A percentile compares a stretch with the other conserved stretches of the same genome.
phyloP scores from a whole-genome alignment of 2,113 vertebrate genomes.

The Castor canadensis region DNA sequence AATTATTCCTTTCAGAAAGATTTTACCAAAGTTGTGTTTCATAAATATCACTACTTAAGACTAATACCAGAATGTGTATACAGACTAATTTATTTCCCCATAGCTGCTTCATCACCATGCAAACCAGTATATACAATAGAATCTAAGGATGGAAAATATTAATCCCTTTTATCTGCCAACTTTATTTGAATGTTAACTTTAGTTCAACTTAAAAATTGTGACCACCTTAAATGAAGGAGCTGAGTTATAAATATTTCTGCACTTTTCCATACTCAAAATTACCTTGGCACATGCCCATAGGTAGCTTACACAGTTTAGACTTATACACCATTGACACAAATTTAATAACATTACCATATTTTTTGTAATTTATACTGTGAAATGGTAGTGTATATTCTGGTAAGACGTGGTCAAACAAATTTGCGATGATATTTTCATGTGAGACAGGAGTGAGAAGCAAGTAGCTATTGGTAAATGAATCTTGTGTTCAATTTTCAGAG shows the following conservation, averaged over 20 bases:
- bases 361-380: neutral
- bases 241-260: neutral
- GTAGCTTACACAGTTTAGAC: neutral
- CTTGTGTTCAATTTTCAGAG: neutral
- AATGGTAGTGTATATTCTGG: neutral
- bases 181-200: neutral
- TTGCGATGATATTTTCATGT: neutral
- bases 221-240: neutral
- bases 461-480: neutral
- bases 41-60: neutral
- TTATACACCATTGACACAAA: neutral
- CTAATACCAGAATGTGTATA: neutral
- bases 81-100: neutral
- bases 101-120: neutral
- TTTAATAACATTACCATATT: neutral
- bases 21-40: neutral
- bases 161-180: neutral
- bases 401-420: neutral
- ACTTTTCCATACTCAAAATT: neutral
- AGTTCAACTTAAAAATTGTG: neutral
- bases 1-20: neutral
- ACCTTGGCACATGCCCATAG: neutral
- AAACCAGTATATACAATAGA: neutral
- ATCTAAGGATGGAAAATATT: neutral
- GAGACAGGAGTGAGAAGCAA: neutral